Conservation (phyloP, 2,888 invertebrate genomes). For the Caradrina kadenii region DNA sequence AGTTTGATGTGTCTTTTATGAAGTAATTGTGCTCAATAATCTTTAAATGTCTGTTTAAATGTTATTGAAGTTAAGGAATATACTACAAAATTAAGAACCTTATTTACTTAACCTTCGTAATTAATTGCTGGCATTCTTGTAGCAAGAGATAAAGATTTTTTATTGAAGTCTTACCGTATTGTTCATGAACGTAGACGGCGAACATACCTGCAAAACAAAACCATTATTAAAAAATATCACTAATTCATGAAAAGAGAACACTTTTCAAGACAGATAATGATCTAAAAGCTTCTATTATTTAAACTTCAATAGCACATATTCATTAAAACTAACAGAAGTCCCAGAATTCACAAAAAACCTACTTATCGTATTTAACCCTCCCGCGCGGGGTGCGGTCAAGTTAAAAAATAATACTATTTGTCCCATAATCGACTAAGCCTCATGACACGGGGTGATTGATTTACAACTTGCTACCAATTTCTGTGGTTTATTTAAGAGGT, state of each 20-base stretch:
- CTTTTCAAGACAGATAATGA: background rate
- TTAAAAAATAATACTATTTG: constrained; percentile 58
- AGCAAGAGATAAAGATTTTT: constrained; percentile 8
- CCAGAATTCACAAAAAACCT: constrained; percentile 44
- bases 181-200: constrained; percentile 35
- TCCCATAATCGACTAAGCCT: constrained; percentile 48
- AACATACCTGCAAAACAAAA: constrained; percentile 68
- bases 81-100: background rate
- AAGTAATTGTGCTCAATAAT: constrained; percentile 32
- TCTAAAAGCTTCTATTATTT: background rate
- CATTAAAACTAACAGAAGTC: constrained; percentile 16
- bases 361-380: constrained; percentile 60
- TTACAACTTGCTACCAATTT: constrained; percentile 62
- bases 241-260: background rate
- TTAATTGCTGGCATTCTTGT: background rate
- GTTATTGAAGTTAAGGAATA: constrained; percentile 6
- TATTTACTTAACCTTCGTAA: constrained; percentile 23
- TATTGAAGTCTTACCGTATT: constrained; percentile 44
- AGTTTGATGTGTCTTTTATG: constrained; percentile 44
- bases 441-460: constrained; percentile 62
- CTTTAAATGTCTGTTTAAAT: constrained; percentile 7
- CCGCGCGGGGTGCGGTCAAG: constrained; percentile 55
- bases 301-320: background rate
- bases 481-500: constrained; percentile 63
- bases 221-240: background rate